Evolutionary conservation across 2,888 invertebrate genomes (phyloP).

Genomic region (Calephelis perditalis): DNA sequence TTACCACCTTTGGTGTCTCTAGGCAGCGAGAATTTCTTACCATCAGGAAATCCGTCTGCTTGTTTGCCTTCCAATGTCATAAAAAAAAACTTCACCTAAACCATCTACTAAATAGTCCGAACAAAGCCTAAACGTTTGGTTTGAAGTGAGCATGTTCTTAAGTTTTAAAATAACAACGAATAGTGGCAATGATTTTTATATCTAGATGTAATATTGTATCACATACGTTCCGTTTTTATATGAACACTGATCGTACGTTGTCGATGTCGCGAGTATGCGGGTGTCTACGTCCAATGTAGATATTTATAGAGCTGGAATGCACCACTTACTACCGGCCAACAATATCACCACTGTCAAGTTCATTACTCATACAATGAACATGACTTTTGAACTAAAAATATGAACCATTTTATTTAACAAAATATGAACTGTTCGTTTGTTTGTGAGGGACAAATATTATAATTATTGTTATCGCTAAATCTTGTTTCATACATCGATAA

Average conservation of each 20-base stretch:
- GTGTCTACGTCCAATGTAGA: slow-evolving; percentile 26
- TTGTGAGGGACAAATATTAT: too few species aligned
- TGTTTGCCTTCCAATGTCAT: too few species aligned
- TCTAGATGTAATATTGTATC: neutral
- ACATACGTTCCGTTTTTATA: neutral
- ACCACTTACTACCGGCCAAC: slow-evolving; percentile 51
- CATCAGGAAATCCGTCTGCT: too few species aligned
- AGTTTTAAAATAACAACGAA: too few species aligned
- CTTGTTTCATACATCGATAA: too few species aligned
- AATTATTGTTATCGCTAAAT: too few species aligned
- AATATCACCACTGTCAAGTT: slow-evolving; percentile 72
- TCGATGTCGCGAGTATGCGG: slow-evolving; percentile 7
- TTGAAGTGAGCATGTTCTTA: too few species aligned
- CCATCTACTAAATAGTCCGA: too few species aligned
- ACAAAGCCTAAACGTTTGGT: too few species aligned
- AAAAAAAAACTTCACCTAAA: too few species aligned
- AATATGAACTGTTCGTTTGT: neutral
- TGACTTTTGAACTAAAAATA: slow-evolving; percentile 3
- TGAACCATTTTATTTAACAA: neutral
- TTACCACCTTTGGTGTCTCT: too few species aligned
- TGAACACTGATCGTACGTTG: neutral
- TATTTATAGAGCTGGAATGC: slow-evolving; percentile 53
- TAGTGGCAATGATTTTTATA: neutral
- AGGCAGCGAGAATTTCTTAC: too few species aligned
- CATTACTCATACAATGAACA: slow-evolving; percentile 50